Base-by-base conservation (phyloP, 2,113 vertebrate genomes). In the Xyrauchen texanus region DNA sequence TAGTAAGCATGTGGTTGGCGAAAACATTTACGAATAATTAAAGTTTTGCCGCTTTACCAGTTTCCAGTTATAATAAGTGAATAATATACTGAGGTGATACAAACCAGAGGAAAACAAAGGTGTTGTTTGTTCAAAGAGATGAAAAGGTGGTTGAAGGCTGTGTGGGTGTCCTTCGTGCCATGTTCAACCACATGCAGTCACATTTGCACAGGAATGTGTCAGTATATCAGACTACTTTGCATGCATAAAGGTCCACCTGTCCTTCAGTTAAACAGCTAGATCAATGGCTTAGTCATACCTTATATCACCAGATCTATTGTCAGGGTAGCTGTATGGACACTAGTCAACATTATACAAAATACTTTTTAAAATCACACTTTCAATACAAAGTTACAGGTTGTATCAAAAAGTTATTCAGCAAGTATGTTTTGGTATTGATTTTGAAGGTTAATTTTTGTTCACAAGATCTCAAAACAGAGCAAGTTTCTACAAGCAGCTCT, bases 181-280 rank as follows among this genome's bases (percentile, higher is more conserved):
- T 46, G 62, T 46, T 79, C 51, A 71, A 79, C 83, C 74, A 74
- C 75, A 83, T 47, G 44, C 47, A 42, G 69, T 66, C 55, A 62
- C 78, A 81, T 81, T 83, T 83, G 21, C 21, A 34, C 21, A 34
- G 21, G 21, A 34, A 34, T 34, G 21, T 34, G 21, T 34, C 21
- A 34, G 21, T 34, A n/a, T 72, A 10, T 74, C 16, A 11, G 49
- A 62, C 61, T 83, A 61, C 65, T 85, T 85, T 85, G 79, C 84
- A 85, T 85, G 68, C 45, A 83, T 34, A 34, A 34, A 79, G 62
- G 71, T 70, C 62, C 16, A 76, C 68, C 79, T 81, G 82, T 78
- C 68, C 60, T 63, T 67, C 78, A 46, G 72, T 80, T 80, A 58
- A 69, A 66, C 72, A 83, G 74, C 71, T 66, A 15, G 77, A 79